Percentiles rank a stretch among this genome's conserved stretches.
These are phyloP conservation scores for Pentamera pediparva DNA, from an alignment of 53 echinoderm and acorn worm species.

Conservation along the genomic window DNA sequence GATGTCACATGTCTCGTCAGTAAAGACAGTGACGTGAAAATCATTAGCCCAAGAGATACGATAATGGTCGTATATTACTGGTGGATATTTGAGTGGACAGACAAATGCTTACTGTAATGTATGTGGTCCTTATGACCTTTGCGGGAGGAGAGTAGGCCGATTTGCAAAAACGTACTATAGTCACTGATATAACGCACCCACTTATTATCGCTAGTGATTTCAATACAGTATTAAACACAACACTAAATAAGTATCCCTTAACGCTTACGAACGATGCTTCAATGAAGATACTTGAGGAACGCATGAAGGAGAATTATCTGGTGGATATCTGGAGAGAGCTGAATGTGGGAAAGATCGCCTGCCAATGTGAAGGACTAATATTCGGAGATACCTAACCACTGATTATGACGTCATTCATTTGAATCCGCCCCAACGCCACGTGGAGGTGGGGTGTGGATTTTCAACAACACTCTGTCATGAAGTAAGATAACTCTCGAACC, in stretches of 20 bases:
- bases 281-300: background rate
- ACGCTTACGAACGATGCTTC: background rate
- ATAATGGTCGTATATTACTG: background rate
- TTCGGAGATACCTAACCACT: background rate
- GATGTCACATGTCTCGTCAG: background rate
- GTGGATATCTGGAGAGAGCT: background rate
- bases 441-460: background rate
- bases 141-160: background rate
- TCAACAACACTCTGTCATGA: background rate
- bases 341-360: background rate
- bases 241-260: background rate
- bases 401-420: background rate
- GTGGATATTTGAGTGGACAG: background rate
- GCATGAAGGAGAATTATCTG: background rate
- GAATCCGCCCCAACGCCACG: background rate
- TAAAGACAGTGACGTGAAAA: background rate
- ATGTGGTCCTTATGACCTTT: background rate
- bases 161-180: background rate
- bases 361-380: background rate
- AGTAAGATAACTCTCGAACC: background rate
- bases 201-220: background rate
- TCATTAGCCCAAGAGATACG: background rate
- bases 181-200: background rate
- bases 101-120: background rate
- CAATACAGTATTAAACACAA: background rate